Conservation (phyloP, 2,113 vertebrate genomes). For the Coptodon bakossiorum region DNA sequence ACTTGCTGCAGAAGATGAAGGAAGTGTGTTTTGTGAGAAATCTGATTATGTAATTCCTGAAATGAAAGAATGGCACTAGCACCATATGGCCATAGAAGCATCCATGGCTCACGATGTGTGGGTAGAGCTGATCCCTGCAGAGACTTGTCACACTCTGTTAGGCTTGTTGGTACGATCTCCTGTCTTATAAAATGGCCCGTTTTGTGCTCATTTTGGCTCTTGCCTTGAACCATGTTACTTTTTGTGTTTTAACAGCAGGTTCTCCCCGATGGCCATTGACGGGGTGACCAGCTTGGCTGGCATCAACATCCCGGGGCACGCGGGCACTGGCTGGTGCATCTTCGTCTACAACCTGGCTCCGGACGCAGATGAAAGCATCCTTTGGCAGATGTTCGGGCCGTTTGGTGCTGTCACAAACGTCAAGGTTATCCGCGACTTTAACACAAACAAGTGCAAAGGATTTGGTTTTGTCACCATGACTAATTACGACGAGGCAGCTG, state of each 20-base stretch:
- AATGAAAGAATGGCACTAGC: not conserved
- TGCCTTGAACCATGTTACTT: constrained; percentile 13
- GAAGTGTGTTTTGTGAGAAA: not conserved
- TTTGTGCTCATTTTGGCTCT: not conserved
- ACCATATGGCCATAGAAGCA: not conserved
- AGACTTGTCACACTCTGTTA: constrained; percentile 5
- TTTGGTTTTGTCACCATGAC: constrained; percentile 99
- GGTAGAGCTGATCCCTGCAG: not conserved
- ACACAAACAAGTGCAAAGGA: constrained; percentile 99
- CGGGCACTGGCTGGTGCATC: constrained; percentile 97
- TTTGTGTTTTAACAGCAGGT: constrained; percentile 76
- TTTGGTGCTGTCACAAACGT: constrained; percentile 98
- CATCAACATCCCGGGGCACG: constrained; percentile 96
- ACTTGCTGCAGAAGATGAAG: not conserved
- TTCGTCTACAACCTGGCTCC: constrained; percentile 99
- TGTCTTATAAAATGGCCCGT: not conserved
- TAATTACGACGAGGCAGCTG: constrained; percentile 98
- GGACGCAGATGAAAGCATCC: constrained; percentile 96
- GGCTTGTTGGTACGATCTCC: not conserved
- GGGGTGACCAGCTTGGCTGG: constrained; percentile 97
- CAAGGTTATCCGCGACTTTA: constrained; percentile 99
- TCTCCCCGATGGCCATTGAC: constrained; percentile 97
- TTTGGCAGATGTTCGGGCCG: constrained; percentile 99
- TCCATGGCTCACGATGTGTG: not conserved
- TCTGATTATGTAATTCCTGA: not conserved